Conservation (phyloP, 2,113 vertebrate genomes). For the Epinephelus lanceolatus region DNA sequence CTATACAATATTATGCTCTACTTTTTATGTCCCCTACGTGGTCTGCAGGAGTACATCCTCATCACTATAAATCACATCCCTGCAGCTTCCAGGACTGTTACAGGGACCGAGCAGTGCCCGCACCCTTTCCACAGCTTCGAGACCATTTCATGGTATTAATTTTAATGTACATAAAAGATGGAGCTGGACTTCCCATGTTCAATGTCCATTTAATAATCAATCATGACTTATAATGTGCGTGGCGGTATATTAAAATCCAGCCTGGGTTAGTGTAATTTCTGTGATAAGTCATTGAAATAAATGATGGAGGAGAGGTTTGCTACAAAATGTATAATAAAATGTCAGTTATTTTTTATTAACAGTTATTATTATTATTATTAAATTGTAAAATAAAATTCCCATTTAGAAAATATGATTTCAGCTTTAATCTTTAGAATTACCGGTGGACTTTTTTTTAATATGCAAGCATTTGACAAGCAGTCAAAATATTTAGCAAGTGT, state of each 20-base stretch:
- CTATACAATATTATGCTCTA: slow-evolving; percentile 81
- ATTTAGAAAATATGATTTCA: slow-evolving; percentile 6
- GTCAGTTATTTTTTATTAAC: slow-evolving; percentile 28
- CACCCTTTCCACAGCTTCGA: slow-evolving; percentile 59
- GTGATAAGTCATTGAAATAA: slow-evolving; percentile 44
- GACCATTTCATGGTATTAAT: slow-evolving; percentile 70
- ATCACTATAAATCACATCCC: slow-evolving; percentile 86
- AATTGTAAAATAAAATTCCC: neutral
- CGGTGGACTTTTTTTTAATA: slow-evolving; percentile 19
- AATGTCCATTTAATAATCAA: slow-evolving; percentile 53
- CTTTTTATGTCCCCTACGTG: slow-evolving; percentile 83
- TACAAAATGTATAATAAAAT: slow-evolving; percentile 19
- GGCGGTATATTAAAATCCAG: slow-evolving; percentile 40
- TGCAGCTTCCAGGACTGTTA: slow-evolving; percentile 86
- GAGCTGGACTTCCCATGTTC: slow-evolving; percentile 24
- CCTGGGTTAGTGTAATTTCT: slow-evolving; percentile 40
- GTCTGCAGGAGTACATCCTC: slow-evolving; percentile 78
- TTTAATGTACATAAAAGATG: slow-evolving; percentile 73
- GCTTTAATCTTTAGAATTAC: neutral
- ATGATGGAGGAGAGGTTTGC: slow-evolving; percentile 5
- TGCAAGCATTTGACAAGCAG: slow-evolving; percentile 51
- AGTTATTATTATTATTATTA: slow-evolving; percentile 24
- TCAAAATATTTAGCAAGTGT: slow-evolving; percentile 57
- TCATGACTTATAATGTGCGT: slow-evolving; percentile 53
- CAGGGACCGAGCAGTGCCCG: slow-evolving; percentile 56